phyloP scores from a whole-genome alignment of 2,888 invertebrate genomes.

The Melinaea marsaeus region DNA sequence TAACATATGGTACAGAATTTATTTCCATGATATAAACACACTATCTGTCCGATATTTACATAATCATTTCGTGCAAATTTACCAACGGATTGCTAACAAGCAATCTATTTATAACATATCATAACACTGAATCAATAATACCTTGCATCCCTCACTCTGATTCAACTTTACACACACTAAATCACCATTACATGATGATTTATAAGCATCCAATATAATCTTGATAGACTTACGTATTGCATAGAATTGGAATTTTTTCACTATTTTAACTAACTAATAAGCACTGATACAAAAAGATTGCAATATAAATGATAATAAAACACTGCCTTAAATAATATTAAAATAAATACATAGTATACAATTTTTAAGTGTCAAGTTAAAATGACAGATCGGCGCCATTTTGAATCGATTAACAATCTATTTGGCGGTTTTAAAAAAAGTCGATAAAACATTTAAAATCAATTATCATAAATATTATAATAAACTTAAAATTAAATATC shows the following conservation, averaged over 20 bases:
- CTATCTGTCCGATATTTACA: slow-evolving; percentile 68
- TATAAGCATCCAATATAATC: slow-evolving; percentile 28
- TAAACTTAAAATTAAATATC: slow-evolving; percentile 51
- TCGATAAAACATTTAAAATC: too few species aligned
- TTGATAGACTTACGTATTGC: slow-evolving; percentile 25
- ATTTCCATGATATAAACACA: slow-evolving; percentile 71
- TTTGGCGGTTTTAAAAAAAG: too few species aligned
- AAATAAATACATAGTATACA: too few species aligned
- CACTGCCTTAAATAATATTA: too few species aligned
- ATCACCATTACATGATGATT: slow-evolving; percentile 60
- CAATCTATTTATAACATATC: too few species aligned
- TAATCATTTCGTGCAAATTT: slow-evolving; percentile 38
- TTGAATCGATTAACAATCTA: too few species aligned
- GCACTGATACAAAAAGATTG: neutral
- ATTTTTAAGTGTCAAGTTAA: too few species aligned
- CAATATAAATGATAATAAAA: too few species aligned
- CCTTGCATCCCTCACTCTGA: slow-evolving; percentile 45
- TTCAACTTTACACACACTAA: slow-evolving; percentile 53
- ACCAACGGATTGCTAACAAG: slow-evolving; percentile 7
- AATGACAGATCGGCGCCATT: too few species aligned
- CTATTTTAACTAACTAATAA: slow-evolving; percentile 6
- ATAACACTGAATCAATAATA: slow-evolving; percentile 11
- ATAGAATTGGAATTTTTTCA: slow-evolving; percentile 18
- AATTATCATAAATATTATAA: slow-evolving; percentile 22
- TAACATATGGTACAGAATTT: slow-evolving; percentile 68